A percentile compares a stretch with the other conserved stretches of the same genome.
Evolutionary conservation across 2,113 vertebrate species (phyloP).

Genomic region (Tursiops truncatus): DNA sequence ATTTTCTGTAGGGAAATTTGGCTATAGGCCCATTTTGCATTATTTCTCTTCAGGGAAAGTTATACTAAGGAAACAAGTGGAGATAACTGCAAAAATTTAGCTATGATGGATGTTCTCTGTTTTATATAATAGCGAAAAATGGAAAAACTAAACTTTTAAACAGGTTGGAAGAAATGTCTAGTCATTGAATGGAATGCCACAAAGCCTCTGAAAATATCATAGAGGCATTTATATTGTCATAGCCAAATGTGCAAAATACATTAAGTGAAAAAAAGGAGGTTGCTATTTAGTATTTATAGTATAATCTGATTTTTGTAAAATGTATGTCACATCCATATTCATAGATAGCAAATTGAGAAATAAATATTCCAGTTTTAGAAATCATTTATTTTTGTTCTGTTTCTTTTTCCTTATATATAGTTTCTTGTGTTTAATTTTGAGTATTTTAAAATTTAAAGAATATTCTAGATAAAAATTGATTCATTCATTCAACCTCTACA

Average conservation of each 20-base stretch:
- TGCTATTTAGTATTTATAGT: neutral
- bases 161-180: neutral
- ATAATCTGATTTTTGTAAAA: neutral
- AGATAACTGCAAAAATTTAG: neutral
- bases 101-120: neutral
- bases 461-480: neutral
- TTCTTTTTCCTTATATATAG: neutral
- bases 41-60: neutral
- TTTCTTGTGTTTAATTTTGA: neutral
- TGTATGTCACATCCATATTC: neutral
- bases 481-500: neutral
- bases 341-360: neutral
- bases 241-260: neutral
- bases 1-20: neutral
- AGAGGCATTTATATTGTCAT: neutral
- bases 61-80: neutral
- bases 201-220: neutral
- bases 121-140: neutral
- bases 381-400: neutral
- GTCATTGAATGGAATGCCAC: neutral
- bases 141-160: neutral
- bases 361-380: neutral
- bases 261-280: neutral
- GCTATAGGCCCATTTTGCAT: neutral
- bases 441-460: neutral